Evolutionary conservation across 1,140 invertebrate species (phyloP), one percentile per base, ranked within the genome.

Genomic region (Cecropterus lyciades): DNA sequence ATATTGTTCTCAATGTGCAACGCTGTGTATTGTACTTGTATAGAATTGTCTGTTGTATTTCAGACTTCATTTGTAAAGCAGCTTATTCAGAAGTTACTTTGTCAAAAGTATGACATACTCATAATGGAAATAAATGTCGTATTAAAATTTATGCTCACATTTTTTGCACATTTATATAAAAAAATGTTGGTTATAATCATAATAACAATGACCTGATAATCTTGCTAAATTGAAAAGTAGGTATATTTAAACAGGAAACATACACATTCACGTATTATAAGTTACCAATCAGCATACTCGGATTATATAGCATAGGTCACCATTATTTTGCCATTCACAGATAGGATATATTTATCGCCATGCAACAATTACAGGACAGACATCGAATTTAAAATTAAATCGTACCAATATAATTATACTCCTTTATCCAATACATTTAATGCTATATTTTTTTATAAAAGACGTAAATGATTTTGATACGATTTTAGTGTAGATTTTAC

Each of bases 361-460:
- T 57, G 55, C 55, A 57, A 45, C 13, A 27, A n/a, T 45, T 57
- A 42, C 55, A 15, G 40, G 40, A 57, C 13, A 57, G 40, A 57
- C 55, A 45, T 27, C 20, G 13, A 57, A 45, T 14, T 27, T 14
- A 30, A 10, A 57, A 57, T 45, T 5, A 57, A 57, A 57, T 57
- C 42, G 55, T 57, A 57, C 43, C 42, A 45, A 16, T 15, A 27
- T 43, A 43, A 45, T 49, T 24, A 37, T n/a, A 1, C 33, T 37
- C 13, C n/a, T n/a, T 43, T 43, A 14, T 5, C 2, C 2, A 1
- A 14, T 27, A 51, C 7, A 1, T 30, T 43, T 14, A 43, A 51
- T 14, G 13, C 7, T 7, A 30, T 30, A 0, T 30, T 24, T 5
- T 0, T 24, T 24, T 24, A n/a, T 9, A n/a, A 24, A 2, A 1